Percentiles rank a stretch among this genome's conserved stretches.
Conservation (phyloP, 2,888 invertebrate genomes). For the Leptinotarsa peninsularis region DNA sequence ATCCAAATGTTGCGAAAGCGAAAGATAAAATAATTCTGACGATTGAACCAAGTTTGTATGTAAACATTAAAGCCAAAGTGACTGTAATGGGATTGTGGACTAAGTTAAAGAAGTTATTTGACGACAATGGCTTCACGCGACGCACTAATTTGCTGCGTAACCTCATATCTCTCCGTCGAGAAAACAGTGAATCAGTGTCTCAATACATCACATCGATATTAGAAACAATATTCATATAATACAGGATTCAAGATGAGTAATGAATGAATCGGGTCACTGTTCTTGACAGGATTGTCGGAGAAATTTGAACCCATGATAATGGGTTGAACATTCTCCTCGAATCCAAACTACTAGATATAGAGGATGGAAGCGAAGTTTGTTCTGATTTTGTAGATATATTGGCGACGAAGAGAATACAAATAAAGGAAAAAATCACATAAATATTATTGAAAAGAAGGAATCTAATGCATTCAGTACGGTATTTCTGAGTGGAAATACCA, state of each 20-base stretch:
- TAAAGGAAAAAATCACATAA: not conserved
- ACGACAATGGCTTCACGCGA: not conserved
- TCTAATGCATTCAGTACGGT: too few relatives aligned
- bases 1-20: too few relatives aligned
- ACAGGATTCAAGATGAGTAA: not conserved
- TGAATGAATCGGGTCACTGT: not conserved
- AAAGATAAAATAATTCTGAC: too few relatives aligned
- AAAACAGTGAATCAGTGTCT: not conserved
- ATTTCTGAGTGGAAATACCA: too few relatives aligned
- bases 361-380: not conserved
- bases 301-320: not conserved
- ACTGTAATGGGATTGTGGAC: too few relatives aligned
- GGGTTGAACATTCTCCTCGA: not conserved
- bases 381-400: not conserved
- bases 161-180: not conserved
- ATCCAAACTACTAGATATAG: not conserved
- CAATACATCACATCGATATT: not conserved
- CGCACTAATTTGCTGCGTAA: not conserved
- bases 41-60: too few relatives aligned
- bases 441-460: too few relatives aligned
- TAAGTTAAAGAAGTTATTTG: not conserved
- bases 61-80: too few relatives aligned
- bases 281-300: not conserved
- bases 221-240: not conserved
- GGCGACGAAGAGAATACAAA: not conserved